Evolutionary conservation across 1,140 invertebrate species (phyloP).

Genomic region (Drosophila sturtevanti): DNA sequence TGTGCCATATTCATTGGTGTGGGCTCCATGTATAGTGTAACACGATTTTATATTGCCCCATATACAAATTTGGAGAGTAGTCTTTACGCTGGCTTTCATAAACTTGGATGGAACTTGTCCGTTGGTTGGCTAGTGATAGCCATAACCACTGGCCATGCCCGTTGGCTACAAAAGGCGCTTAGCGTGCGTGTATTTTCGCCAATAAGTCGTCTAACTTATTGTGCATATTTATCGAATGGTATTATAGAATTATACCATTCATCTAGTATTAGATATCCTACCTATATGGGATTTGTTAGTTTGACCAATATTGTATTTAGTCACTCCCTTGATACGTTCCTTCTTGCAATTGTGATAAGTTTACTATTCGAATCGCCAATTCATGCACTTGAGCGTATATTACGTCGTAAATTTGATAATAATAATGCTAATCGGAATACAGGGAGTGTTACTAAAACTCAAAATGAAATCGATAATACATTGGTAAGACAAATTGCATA

Average conservation of each 20-base stretch:
- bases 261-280: slow-evolving; percentile 84
- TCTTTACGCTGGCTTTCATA: slow-evolving; percentile 86
- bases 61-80: slow-evolving; percentile 85
- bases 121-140: slow-evolving; percentile 88
- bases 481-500: slow-evolving; percentile 30
- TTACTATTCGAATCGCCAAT: slow-evolving; percentile 88
- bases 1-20: slow-evolving; percentile 83
- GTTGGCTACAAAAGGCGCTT: slow-evolving; percentile 84
- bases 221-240: slow-evolving; percentile 87
- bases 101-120: slow-evolving; percentile 86
- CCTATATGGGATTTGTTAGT: slow-evolving; percentile 83
- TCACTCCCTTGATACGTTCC: slow-evolving; percentile 85
- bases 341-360: slow-evolving; percentile 86
- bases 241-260: slow-evolving; percentile 86
- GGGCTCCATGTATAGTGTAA: slow-evolving; percentile 85
- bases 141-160: slow-evolving; percentile 87
- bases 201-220: slow-evolving; percentile 86
- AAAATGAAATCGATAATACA: slow-evolving; percentile 31
- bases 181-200: slow-evolving; percentile 85
- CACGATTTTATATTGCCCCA: slow-evolving; percentile 85
- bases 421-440: neutral
- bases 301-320: slow-evolving; percentile 84
- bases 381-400: slow-evolving; percentile 87
- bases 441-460: neutral
- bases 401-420: slow-evolving; percentile 78